Evolutionary conservation across 2,797 vertebrate genomes (phyloP), one percentile per base, ranked within the genome.

Genomic region (Chaenodraco wilsoni): DNA sequence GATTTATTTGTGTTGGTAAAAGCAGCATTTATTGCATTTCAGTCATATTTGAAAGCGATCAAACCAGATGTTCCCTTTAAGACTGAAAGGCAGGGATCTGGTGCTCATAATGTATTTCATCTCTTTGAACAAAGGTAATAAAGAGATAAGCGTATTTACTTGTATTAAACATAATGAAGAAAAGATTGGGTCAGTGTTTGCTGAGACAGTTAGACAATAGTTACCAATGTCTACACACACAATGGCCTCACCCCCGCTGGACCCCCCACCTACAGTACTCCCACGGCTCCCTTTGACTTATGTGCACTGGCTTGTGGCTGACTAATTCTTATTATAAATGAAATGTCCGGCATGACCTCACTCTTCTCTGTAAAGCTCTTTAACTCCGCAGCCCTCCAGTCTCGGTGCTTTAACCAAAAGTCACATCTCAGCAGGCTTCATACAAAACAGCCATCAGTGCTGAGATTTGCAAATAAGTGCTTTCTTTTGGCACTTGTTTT

Each of bases 261-360:
- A 87, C 88, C 87, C 81, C 89, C 84, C 88, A 88, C 87, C 74
- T 86, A 82, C 86, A 84, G 72, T 71, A 84, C 81, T 90, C 91
- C 88, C 88, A 88, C 64, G 45, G 87, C 87, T 87, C 83, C 84
- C 67, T 91, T 89, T 89, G 91, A 90, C 90, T 90, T 85, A 85
- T 88, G 91, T 90, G 86, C 91, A 91, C 89, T 92, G 90, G 90
- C 89, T 91, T 91, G 91, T 90, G 82, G 88, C 88, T 86, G 87
- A 93, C 89, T 90, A 89, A 91, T 92, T 94, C 87, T 87, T 90
- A 82, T 91, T 87, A 90, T 82, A 92, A 89, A 91, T 86, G 89
- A 89, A 92, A 89, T 85, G 89, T 90, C 88, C 81, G n/a, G 72
- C 83, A 81, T 89, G 87, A 91, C 87, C 85, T 90, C 87, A 84